Evolutionary conservation across 2,113 vertebrate genomes (phyloP).

Genomic region (Anarhynchus alexandrinus): DNA sequence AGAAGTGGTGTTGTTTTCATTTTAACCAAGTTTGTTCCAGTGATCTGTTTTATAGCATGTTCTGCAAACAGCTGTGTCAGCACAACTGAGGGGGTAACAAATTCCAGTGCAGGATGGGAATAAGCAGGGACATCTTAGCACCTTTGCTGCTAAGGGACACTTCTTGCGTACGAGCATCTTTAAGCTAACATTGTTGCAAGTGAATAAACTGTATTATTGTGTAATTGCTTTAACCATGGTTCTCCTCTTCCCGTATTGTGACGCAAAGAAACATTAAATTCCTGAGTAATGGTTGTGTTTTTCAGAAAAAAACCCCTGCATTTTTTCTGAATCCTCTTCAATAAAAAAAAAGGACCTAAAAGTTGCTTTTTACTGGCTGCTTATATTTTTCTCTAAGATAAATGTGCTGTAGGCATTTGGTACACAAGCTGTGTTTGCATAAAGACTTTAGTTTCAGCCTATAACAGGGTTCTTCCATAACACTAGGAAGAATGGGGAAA

Average conservation of each 20-base stretch:
- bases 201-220: not conserved
- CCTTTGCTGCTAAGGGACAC: not conserved
- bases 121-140: not conserved
- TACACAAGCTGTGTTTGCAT: not conserved
- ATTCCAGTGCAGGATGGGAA: not conserved
- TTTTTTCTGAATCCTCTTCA: not conserved
- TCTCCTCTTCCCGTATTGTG: not conserved
- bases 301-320: not conserved
- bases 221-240: not conserved
- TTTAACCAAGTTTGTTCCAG: not conserved
- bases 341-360: not conserved
- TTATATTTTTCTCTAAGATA: not conserved
- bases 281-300: not conserved
- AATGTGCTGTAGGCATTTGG: not conserved
- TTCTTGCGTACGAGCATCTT: not conserved
- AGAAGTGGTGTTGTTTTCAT: not conserved
- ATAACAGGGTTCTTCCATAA: not conserved
- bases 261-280: not conserved
- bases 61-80: not conserved
- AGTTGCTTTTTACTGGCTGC: not conserved
- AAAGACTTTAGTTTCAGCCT: not conserved
- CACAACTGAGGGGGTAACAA: not conserved
- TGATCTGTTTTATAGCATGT: not conserved
- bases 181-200: not conserved
- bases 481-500: not conserved